phyloP scores from a whole-genome alignment of 2,113 vertebrate genomes.

The Nerophis ophidion region DNA sequence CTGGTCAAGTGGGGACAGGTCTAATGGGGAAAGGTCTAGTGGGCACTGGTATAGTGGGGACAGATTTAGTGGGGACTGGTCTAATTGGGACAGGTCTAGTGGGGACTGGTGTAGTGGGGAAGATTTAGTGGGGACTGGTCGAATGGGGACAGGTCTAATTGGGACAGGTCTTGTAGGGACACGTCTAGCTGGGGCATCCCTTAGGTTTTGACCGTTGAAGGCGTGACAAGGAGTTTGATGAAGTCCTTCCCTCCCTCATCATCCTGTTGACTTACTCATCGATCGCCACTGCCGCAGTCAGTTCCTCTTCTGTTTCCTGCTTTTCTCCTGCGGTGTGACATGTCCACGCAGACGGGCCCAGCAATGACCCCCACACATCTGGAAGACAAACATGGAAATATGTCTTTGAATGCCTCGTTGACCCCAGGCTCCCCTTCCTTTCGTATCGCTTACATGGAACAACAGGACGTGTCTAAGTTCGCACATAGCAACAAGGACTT shows the following conservation, averaged over 20 bases:
- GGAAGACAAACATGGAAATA: conserved; percentile 28
- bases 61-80: too few relatives aligned
- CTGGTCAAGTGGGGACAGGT: too few relatives aligned
- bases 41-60: neutral
- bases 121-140: too few relatives aligned
- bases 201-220: conserved; percentile 4
- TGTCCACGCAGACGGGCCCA: conserved; percentile 24
- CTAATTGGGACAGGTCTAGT: too few relatives aligned
- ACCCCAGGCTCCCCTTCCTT: conserved; percentile 11
- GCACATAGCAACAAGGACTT: too few relatives aligned
- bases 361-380: conserved; percentile 8
- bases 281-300: conserved; percentile 16
- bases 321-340: conserved; percentile 33
- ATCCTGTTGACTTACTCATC: conserved; percentile 34
- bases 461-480: conserved; percentile 20
- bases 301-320: conserved; percentile 53
- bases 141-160: too few relatives aligned
- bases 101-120: too few relatives aligned
- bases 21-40: neutral
- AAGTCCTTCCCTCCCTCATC: conserved; percentile 13
- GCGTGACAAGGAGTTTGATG: conserved; percentile 8
- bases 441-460: conserved; percentile 14
- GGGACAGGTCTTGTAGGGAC: too few relatives aligned
- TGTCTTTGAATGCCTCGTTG: conserved; percentile 20
- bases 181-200: neutral